A percentile compares a stretch with the other conserved stretches of the same genome.
Conservation (phyloP, 2,797 vertebrate genomes). For the Ataeniobius toweri region DNA sequence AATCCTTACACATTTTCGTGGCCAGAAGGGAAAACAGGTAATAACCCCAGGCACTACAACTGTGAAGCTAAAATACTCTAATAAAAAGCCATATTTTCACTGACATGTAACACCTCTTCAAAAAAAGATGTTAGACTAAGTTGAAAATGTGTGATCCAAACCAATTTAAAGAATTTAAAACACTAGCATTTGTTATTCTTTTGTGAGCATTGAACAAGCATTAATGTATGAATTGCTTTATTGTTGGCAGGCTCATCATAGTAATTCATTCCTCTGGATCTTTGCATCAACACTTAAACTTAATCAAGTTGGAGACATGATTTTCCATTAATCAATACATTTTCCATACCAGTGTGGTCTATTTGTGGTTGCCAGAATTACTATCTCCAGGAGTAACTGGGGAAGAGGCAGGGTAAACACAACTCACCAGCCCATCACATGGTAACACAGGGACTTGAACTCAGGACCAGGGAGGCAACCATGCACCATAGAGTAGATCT, state of each 20-base stretch:
- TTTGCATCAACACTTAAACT: background rate
- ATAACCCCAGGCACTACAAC: conserved; percentile 28
- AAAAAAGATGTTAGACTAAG: background rate
- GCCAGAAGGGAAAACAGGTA: conserved; percentile 35
- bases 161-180: background rate
- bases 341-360: background rate
- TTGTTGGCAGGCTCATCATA: no score
- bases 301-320: background rate
- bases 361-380: background rate
- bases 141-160: background rate
- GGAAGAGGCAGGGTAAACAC: background rate
- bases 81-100: conserved; percentile 2
- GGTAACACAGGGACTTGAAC: background rate
- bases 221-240: background rate
- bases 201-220: background rate
- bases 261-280: background rate
- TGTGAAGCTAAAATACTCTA: conserved; percentile 1
- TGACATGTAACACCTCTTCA: background rate
- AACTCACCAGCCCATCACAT: background rate
- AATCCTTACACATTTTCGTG: conserved; percentile 38
- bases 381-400: background rate
- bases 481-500: no score
- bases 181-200: background rate
- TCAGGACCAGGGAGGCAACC: no score
- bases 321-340: background rate